phyloP scores from a whole-genome alignment of 2,797 vertebrate genomes.

The Sarcoramphus papa region DNA sequence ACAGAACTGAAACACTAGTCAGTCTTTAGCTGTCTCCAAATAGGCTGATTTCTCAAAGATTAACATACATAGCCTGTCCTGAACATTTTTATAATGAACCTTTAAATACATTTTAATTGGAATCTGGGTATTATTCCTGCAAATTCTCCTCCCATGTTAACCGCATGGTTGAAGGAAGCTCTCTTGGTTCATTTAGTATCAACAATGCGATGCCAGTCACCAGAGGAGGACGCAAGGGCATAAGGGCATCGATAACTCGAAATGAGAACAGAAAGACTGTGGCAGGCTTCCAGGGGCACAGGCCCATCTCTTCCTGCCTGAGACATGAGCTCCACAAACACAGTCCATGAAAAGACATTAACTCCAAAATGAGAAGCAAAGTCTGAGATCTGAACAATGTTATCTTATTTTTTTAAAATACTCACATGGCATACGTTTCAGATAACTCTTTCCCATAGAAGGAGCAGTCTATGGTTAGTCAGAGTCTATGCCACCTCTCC shows the following conservation, averaged over 20 bases:
- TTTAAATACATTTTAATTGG: background rate
- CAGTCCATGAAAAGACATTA: background rate
- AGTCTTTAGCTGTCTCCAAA: background rate
- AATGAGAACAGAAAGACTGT: background rate
- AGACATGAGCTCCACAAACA: background rate
- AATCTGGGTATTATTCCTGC: background rate
- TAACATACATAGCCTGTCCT: background rate
- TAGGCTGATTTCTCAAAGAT: background rate
- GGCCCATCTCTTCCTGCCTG: background rate
- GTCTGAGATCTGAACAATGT: background rate
- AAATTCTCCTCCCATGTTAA: background rate
- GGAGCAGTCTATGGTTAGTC: conserved; percentile 2
- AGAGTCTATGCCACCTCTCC: background rate
- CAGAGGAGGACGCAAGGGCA: background rate
- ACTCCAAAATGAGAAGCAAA: background rate
- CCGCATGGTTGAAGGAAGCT: background rate
- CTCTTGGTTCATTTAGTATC: background rate
- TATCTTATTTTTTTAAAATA: background rate
- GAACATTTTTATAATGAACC: background rate
- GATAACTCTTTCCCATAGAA: conserved; percentile 19
- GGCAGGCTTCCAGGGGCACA: background rate
- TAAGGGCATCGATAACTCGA: rapidly evolving
- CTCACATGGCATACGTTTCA: conserved; percentile 24
- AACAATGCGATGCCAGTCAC: background rate
- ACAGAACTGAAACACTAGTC: background rate